Evolutionary conservation across 2,888 invertebrate species (phyloP), one percentile per base, ranked within the genome.

Genomic region (Xiphydria camelus): DNA sequence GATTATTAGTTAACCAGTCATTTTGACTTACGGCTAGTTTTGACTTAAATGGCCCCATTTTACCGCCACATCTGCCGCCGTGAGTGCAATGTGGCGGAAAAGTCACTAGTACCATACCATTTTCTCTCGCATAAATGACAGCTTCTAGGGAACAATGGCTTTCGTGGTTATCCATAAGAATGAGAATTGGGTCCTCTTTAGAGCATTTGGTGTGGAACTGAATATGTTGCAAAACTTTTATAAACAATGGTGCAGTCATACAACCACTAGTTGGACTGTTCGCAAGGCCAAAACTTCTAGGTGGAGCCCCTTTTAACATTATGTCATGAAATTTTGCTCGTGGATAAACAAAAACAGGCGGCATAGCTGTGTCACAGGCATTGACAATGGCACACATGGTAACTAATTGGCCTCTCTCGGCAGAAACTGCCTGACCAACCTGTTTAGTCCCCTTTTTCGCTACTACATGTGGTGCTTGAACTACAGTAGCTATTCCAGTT

Each of bases 271-370:
- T 35, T 15, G 61, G 57, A 41, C 52, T 61, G 53, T 66, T 59
- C 7, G 49, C 49, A 15, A 23, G 38, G 20, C 65, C 66, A 17
- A 34, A 21, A 38, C 47, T 51, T n/a, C 64, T 62, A 25, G 44
- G 20, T 22, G 70, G 65, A 7, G 55, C 65, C 35, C 57, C 55
- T 4, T 47, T 50, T 12, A 70, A 41, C 44, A 73, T 66, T 43
- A 65, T 58, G 9, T 50, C 41, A 14, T 61, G 29, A 29, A 49
- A 65, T 39, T 55, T 43, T 41, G 59, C 55, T 9, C 66, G 49
- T 1, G 72, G 70, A 55, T 73, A 73, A 9, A 75, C 49, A 38
- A 75, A 66, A 14, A 68, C 50, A 9, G 70, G 68, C 19, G 71
- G 68, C 40, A 72, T 49, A 19, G 41, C 19, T 55, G 66, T 66